Conservation (phyloP, 2,113 vertebrate genomes). For the Pavo muticus region DNA sequence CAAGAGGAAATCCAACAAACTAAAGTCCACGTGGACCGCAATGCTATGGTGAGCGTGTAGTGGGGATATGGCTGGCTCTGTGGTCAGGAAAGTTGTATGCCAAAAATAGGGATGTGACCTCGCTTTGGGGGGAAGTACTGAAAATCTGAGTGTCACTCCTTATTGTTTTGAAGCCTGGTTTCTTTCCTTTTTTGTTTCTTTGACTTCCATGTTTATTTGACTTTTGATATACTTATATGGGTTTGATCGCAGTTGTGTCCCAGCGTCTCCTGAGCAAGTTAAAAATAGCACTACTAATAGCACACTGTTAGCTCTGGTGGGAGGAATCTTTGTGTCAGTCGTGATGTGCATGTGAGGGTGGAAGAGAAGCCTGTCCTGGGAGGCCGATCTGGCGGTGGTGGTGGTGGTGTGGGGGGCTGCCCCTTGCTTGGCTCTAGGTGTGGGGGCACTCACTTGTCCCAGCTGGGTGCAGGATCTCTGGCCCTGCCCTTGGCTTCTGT, state of each 20-base stretch:
- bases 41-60: constrained; percentile 85
- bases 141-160: constrained; percentile 12
- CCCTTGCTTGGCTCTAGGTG: fast-evolving
- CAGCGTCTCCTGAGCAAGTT: background rate
- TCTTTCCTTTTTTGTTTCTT: constrained; percentile 5
- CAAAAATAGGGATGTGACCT: constrained; percentile 48
- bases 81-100: constrained; percentile 15
- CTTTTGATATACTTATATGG: constrained; percentile 8
- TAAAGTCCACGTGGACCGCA: constrained; percentile 90
- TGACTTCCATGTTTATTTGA: constrained; percentile 34
- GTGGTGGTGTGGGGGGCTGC: background rate
- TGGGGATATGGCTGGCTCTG: constrained; percentile 21
- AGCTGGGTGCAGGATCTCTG: background rate
- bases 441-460: background rate
- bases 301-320: background rate
- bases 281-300: constrained; percentile 9
- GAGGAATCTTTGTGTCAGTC: background rate
- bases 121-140: constrained; percentile 46
- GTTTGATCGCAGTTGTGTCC: background rate
- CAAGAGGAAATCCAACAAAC: constrained; percentile 89
- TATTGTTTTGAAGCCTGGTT: constrained; percentile 14
- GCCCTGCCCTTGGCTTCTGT: background rate
- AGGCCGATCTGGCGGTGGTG: background rate
- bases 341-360: background rate
- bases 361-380: background rate